A percentile compares a stretch with the other conserved stretches of the same genome.
These are phyloP conservation scores for Mimachlamys varia DNA, from an alignment of 2,888 invertebrate genomes.

Conservation along the genomic window DNA sequence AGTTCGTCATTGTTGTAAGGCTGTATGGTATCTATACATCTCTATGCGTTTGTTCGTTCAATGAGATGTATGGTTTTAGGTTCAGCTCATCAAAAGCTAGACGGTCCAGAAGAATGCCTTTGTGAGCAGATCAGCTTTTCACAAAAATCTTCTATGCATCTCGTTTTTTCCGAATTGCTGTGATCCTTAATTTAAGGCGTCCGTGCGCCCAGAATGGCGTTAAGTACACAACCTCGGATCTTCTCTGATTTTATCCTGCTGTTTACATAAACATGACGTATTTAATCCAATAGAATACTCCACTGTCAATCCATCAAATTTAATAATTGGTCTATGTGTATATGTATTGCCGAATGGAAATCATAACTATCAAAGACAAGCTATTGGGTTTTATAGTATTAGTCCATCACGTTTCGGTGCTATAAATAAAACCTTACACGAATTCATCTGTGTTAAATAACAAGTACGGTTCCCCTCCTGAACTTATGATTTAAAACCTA, in stretches of 20 bases:
- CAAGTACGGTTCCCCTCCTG: neutral
- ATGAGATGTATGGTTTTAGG: conserved; percentile 25
- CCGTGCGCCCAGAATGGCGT: neutral
- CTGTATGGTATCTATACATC: neutral
- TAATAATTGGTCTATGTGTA: too few species aligned
- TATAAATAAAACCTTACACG: neutral
- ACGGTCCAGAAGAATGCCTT: conserved; percentile 19
- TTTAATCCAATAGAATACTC: too few species aligned
- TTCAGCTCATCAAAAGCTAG: conserved; percentile 14
- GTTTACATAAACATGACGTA: neutral
- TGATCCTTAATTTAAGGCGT: conserved; percentile 13
- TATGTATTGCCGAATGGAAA: neutral
- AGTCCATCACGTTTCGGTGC: neutral
- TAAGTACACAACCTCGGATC: neutral
- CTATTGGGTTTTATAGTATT: neutral
- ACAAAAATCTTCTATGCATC: neutral
- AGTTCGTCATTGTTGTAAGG: neutral
- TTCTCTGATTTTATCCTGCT: neutral
- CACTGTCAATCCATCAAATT: too few species aligned
- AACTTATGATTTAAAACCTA: conserved; percentile 1
- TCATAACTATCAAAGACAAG: neutral
- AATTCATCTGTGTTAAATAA: neutral
- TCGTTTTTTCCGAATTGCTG: neutral
- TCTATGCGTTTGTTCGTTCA: neutral
- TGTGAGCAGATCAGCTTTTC: neutral